phyloP scores from a whole-genome alignment of 2,797 vertebrate genomes.

The Onychomys torridus region DNA sequence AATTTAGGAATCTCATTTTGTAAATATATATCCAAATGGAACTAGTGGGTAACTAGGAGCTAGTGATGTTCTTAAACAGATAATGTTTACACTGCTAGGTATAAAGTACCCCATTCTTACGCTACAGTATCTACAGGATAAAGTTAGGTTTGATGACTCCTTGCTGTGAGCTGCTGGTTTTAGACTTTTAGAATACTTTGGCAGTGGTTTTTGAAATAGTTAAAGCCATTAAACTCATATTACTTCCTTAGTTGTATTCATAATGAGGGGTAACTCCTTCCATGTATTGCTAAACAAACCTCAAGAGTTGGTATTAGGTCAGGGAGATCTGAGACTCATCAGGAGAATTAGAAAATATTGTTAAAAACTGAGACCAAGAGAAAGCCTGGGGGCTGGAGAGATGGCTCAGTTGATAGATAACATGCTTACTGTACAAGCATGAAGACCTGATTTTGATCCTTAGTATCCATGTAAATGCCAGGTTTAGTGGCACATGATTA shows the following conservation, averaged over 20 bases:
- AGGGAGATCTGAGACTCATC: neutral
- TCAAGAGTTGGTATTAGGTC: neutral
- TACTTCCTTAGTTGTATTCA: neutral
- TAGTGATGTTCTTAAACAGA: neutral
- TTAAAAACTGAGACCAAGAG: neutral
- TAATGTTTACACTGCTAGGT: neutral
- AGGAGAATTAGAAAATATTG: neutral
- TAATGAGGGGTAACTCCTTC: neutral
- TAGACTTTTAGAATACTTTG: neutral
- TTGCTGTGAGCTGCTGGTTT: neutral
- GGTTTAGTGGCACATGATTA: too few relatives aligned
- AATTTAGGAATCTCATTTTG: neutral
- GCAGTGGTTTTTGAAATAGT: constrained; percentile 6
- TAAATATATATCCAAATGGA: neutral
- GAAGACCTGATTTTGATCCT: neutral
- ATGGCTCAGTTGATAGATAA: too few relatives aligned
- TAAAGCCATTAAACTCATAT: neutral
- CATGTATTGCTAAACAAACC: neutral
- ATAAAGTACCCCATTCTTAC: neutral
- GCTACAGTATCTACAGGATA: neutral
- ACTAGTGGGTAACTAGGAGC: neutral
- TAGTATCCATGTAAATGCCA: neutral
- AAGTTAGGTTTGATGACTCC: neutral
- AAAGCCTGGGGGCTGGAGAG: neutral
- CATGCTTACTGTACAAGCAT: neutral